Evolutionary conservation across 1,140 invertebrate genomes (phyloP).

Genomic region (Platyscapa corneri): DNA sequence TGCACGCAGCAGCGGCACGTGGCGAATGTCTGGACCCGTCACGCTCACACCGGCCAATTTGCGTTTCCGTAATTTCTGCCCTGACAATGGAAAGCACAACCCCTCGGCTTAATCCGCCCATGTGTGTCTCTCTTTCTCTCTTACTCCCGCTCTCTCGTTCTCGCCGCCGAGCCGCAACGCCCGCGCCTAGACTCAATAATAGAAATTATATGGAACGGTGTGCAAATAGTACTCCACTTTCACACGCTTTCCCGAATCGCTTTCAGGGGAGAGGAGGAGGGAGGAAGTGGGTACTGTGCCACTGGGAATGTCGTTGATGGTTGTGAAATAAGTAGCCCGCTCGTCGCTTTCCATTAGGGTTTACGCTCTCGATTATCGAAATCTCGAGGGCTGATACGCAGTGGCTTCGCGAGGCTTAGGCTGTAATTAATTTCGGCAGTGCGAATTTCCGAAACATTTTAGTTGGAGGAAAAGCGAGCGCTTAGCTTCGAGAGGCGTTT

Average conservation of each 20-base stretch:
- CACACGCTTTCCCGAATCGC: slow-evolving; percentile 49
- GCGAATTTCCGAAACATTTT: background rate
- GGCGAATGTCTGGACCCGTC: slow-evolving; percentile 70
- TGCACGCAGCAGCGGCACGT: slow-evolving; percentile 65
- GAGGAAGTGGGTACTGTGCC: background rate
- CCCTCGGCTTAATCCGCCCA: slow-evolving; percentile 57
- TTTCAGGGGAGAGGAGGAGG: background rate
- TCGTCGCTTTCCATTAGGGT: background rate
- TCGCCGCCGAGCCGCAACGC: background rate
- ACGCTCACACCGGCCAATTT: slow-evolving; percentile 74
- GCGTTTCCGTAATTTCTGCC: slow-evolving; percentile 71
- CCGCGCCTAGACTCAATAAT: slow-evolving; percentile 24
- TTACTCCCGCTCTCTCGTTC: slow-evolving; percentile 26
- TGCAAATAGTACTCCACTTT: slow-evolving; percentile 34
- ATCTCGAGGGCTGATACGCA: background rate
- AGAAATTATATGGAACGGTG: slow-evolving; percentile 27
- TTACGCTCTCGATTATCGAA: background rate
- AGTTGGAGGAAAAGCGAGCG: too few relatives aligned
- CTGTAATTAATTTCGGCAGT: background rate
- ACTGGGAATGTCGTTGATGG: background rate
- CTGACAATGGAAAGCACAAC: slow-evolving; percentile 64
- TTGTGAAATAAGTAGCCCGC: slow-evolving; percentile 2
- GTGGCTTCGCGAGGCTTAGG: background rate
- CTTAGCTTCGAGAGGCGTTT: too few relatives aligned
- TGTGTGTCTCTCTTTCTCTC: background rate